Percentiles rank a stretch among this genome's conserved stretches.
Conservation (phyloP, 2,888 invertebrate species). For the Eremobia ochroleuca region DNA sequence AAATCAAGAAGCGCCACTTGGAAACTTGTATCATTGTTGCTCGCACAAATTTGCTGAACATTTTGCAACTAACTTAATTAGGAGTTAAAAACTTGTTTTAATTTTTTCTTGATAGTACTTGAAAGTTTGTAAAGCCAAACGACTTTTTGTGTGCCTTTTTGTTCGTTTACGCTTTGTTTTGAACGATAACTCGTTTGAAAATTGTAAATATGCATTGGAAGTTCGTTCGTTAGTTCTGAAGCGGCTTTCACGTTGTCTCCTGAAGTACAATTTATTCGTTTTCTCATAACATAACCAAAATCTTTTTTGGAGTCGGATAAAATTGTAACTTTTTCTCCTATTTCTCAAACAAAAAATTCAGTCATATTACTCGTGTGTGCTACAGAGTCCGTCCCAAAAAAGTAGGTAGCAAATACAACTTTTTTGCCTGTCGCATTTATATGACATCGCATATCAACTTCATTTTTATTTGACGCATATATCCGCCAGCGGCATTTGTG, state of each 20-base stretch:
- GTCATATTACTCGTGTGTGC: slow-evolving; percentile 23
- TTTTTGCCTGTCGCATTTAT: slow-evolving; percentile 62
- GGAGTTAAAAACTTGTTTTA: slow-evolving; percentile 69
- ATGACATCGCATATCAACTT: slow-evolving; percentile 64
- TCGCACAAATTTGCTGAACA: slow-evolving; percentile 70
- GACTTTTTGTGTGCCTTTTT: slow-evolving; percentile 37
- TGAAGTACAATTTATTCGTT: slow-evolving; percentile 5
- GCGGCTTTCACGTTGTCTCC: not conserved
- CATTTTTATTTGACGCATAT: slow-evolving; percentile 69
- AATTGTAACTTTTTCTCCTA: slow-evolving; percentile 7
- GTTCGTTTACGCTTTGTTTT: slow-evolving; percentile 14
- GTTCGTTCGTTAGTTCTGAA: slow-evolving; percentile 7
- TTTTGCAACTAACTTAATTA: slow-evolving; percentile 76
- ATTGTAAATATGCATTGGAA: slow-evolving; percentile 20
- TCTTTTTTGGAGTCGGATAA: not conserved
- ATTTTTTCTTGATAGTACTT: slow-evolving; percentile 65
- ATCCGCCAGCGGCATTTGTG: slow-evolving; percentile 58
- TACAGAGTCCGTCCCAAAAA: slow-evolving; percentile 44
- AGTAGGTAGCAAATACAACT: slow-evolving; percentile 53
- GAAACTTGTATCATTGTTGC: slow-evolving; percentile 73
- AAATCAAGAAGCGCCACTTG: slow-evolving; percentile 68
- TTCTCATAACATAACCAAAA: not conserved
- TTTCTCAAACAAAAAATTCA: slow-evolving; percentile 40
- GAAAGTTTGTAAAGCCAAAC: slow-evolving; percentile 55
- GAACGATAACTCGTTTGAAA: slow-evolving; percentile 33